These are phyloP conservation scores for Capitulum mitella DNA, from an alignment of 2,888 invertebrate genomes.

Conservation along the genomic window DNA sequence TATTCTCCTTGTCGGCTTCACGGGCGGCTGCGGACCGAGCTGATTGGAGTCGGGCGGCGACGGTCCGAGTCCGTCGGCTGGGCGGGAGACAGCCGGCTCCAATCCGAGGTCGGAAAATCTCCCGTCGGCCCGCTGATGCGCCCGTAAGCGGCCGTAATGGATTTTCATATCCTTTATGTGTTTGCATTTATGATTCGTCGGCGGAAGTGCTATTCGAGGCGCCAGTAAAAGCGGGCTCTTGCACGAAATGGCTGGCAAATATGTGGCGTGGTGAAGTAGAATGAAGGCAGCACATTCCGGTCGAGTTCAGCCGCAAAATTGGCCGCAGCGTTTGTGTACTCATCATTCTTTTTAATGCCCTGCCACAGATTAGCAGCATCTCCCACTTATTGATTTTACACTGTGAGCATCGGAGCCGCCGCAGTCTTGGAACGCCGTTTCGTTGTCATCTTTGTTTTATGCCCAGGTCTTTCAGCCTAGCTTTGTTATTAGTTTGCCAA, in stretches of 20 bases:
- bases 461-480: too few relatives aligned
- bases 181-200: constrained; percentile 14
- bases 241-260: neutral
- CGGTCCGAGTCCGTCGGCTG: neutral
- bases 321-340: too few relatives aligned
- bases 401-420: too few relatives aligned
- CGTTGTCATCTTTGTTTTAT: too few relatives aligned
- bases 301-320: neutral
- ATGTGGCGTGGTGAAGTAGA: neutral
- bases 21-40: neutral
- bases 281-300: neutral
- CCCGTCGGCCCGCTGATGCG: neutral
- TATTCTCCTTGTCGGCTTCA: neutral
- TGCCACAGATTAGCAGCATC: too few relatives aligned
- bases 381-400: too few relatives aligned
- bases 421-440: too few relatives aligned
- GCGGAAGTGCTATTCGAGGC: neutral
- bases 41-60: neutral
- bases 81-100: neutral
- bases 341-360: too few relatives aligned
- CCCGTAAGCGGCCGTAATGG: constrained; percentile 13
- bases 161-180: constrained; percentile 3
- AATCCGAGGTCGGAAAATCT: neutral
- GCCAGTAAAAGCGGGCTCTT: neutral
- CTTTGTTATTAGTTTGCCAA: too few relatives aligned